Base-by-base conservation (phyloP, 2,888 invertebrate genomes). In the Xanthorhoe spadicearia region DNA sequence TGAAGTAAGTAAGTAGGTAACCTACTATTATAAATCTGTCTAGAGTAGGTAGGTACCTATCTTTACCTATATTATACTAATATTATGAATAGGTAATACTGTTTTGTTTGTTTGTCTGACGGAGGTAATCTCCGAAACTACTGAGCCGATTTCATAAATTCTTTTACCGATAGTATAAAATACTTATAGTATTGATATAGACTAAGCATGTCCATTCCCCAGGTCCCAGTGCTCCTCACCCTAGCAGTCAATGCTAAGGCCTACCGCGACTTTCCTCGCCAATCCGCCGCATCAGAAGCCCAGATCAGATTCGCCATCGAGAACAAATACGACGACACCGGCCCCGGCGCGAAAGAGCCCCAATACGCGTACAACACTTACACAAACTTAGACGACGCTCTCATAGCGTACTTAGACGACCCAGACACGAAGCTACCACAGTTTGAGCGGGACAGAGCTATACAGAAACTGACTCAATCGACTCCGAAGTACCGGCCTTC, bases 291-390 rank as follows among this genome's bases (percentile, higher is more conserved):
- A 0, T 86, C 93, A 0, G 79, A 83, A 13, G 79, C 88, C 0
- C 93, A 93, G 73, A 86, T 92, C 52, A 81, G 82, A 49, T 91
- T 89, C 69, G 93, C 93, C 10, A 65, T 86, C 19, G 91, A 93
- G 52, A 93, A 89, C 81, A 87, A 88, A 69, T 93, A 89, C 66
- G 93, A 93, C 68, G 83, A 90, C 73, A 93, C 93, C 0, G 93
- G 93, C 6, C 93, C 93, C 0, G 92, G 90, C 4, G 87, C 90
- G 0, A 87, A 85, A 19, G 66, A 74, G 1, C 84, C 79, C 0
- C 86, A 86, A 58, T 79, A 74, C 63, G 93, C 92, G 0, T 91
- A 88, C 81, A 81, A 82, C 19, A 89, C 88, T 0, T 91, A 87
- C 77, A 85, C 80, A 19, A 87, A 72, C 18, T 61, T 92, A 5